Evolutionary conservation across 2,113 vertebrate genomes (phyloP), one percentile per base, ranked within the genome.

Genomic region (Chaenogobius annularis): DNA sequence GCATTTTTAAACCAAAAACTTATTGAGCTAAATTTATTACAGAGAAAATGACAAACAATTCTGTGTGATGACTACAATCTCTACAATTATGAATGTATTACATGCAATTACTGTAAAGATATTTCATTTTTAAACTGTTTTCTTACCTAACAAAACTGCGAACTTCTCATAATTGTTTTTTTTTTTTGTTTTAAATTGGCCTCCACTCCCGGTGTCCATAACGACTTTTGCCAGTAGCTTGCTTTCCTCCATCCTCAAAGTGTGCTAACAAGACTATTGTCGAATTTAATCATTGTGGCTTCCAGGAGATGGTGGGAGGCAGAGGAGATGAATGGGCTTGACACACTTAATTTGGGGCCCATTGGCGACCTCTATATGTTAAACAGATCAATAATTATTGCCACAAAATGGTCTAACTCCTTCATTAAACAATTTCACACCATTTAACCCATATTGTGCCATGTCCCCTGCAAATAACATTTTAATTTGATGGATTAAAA

Each of bases 331-430:
- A 89, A 87, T 84, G 70, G 77, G 44, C 63, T 69, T 70, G 68
- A 84, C 83, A 79, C 71, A 77, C 77, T 87, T 76, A 77, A 85
- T 91, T 90, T 85, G 75, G 66, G 75, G 56, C 66, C 82, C 77
- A 81, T 84, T 83, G 87, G 85, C 66, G 52, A 83, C 66, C 81
- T 62, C 20, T 70, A 63, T 81, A 68, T 75, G 79, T 81, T 72
- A 77, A 83, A 47, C 68, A 70, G 76, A 68, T 55, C 72, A 77
- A 85, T 73, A 87, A 77, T 83, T 65, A 89, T 88, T 78, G 77
- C 74, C 67, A 8, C 77, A 63, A 65, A 9, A 68, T 19, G 68
- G 79, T 78, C 55, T 66, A 1, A 26, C 64, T 73, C 59, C 69
- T 82, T 72, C 73, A 82, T 86, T 75, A 80, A 55, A 66, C 71